Evolutionary conservation across 2,888 invertebrate genomes (phyloP).

Genomic region (Aricia artaxerxes): DNA sequence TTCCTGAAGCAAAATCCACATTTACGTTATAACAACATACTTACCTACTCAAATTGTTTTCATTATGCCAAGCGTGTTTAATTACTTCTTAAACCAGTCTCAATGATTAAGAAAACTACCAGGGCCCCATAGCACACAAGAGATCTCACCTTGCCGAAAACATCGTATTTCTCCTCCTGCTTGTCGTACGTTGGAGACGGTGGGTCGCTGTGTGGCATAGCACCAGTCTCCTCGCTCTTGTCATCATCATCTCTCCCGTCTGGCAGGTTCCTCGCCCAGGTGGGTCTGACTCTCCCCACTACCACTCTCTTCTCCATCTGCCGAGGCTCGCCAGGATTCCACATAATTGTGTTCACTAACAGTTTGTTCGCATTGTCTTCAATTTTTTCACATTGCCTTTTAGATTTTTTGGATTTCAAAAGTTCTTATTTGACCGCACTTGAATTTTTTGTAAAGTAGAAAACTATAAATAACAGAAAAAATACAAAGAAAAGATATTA

Average conservation of each 20-base stretch:
- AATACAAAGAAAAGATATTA: not conserved
- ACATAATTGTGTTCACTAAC: constrained; percentile 52
- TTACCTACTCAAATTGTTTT: no score
- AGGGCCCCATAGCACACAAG: not conserved
- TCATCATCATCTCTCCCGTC: constrained; percentile 72
- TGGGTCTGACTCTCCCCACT: constrained; percentile 79
- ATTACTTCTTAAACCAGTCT: no score
- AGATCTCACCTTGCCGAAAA: constrained; percentile 78
- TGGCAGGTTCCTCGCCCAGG: constrained; percentile 76
- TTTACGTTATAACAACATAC: no score
- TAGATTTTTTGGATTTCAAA: not conserved
- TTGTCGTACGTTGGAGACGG: constrained; percentile 67
- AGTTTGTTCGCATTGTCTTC: not conserved
- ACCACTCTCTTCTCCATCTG: constrained; percentile 82
- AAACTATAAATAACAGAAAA: not conserved
- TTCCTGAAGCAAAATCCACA: no score
- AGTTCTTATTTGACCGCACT: not conserved
- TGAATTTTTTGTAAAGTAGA: not conserved
- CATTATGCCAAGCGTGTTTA: no score
- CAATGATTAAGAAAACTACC: not conserved
- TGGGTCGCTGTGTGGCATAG: constrained; percentile 72
- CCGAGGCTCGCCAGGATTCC: constrained; percentile 74
- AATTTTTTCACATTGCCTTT: not conserved
- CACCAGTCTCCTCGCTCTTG: constrained; percentile 62
- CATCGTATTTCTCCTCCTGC: constrained; percentile 78